phyloP scores from a whole-genome alignment of 2,113 vertebrate genomes.

The Sander vitreus region DNA sequence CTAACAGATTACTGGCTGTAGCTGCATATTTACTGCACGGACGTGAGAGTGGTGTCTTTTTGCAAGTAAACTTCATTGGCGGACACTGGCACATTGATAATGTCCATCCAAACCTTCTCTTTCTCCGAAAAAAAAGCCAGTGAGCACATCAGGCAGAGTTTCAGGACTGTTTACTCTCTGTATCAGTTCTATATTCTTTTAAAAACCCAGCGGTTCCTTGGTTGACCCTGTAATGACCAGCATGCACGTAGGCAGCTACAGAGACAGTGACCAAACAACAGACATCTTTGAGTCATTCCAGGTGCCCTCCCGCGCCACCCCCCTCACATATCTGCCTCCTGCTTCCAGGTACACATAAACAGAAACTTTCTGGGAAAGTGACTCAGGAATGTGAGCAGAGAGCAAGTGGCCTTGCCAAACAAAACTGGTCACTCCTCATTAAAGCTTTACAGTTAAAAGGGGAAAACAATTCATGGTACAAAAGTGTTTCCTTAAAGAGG shows the following conservation, averaged over 20 bases:
- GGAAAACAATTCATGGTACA: neutral
- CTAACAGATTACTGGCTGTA: neutral
- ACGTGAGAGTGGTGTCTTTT: neutral
- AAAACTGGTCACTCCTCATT: slow-evolving; percentile 32
- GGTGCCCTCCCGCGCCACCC: neutral
- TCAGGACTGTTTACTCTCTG: slow-evolving; percentile 6
- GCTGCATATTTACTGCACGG: neutral
- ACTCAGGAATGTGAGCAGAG: slow-evolving; percentile 65
- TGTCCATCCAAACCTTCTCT: neutral
- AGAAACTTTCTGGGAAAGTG: slow-evolving; percentile 54
- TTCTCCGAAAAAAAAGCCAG: neutral
- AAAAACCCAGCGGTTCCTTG: neutral
- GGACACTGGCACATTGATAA: neutral
- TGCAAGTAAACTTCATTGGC: neutral
- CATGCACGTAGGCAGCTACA: neutral
- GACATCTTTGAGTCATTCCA: slow-evolving; percentile 27
- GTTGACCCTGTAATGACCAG: neutral
- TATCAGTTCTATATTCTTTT: neutral
- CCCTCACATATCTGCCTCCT: neutral
- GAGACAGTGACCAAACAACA: neutral
- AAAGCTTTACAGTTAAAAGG: slow-evolving; percentile 68
- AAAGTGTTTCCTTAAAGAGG: neutral
- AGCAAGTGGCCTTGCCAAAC: slow-evolving; percentile 43
- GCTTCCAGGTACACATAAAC: slow-evolving; percentile 58
- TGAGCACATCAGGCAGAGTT: neutral